phyloP scores from a whole-genome alignment of 1,140 invertebrate genomes.

The Papilio polyxenes region DNA sequence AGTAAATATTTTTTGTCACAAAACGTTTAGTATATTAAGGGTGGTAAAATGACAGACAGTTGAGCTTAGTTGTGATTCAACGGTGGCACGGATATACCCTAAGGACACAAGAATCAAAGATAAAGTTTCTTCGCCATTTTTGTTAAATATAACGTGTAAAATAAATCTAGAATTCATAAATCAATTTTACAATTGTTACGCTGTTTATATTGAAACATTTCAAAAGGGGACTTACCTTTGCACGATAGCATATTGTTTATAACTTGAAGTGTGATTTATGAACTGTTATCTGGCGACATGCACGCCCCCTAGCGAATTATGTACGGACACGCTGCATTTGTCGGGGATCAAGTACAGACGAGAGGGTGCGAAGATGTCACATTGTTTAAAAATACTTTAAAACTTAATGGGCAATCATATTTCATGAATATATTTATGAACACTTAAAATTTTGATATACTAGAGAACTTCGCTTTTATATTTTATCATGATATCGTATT shows the following conservation, averaged over 20 bases:
- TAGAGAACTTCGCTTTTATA: too few species aligned
- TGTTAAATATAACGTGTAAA: not conserved
- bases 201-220: not conserved
- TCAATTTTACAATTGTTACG: not conserved
- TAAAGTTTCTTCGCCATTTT: not conserved
- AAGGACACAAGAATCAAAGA: not conserved
- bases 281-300: conserved; percentile 14
- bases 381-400: not conserved
- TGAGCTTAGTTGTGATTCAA: not conserved
- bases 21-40: not conserved
- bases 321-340: conserved; percentile 21
- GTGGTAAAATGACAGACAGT: not conserved
- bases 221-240: not conserved
- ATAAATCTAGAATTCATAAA: too few species aligned
- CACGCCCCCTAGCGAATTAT: conserved; percentile 21
- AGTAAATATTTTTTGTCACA: too few species aligned
- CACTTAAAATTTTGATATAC: not conserved
- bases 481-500: too few species aligned
- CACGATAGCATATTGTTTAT: not conserved
- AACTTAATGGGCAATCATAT: not conserved
- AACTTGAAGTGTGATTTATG: conserved; percentile 12
- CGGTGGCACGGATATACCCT: not conserved
- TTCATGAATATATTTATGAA: not conserved
- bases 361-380: conserved; percentile 10
- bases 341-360: not conserved